phyloP scores from a whole-genome alignment of 2,888 invertebrate genomes.

The Stegophylla sp. region DNA sequence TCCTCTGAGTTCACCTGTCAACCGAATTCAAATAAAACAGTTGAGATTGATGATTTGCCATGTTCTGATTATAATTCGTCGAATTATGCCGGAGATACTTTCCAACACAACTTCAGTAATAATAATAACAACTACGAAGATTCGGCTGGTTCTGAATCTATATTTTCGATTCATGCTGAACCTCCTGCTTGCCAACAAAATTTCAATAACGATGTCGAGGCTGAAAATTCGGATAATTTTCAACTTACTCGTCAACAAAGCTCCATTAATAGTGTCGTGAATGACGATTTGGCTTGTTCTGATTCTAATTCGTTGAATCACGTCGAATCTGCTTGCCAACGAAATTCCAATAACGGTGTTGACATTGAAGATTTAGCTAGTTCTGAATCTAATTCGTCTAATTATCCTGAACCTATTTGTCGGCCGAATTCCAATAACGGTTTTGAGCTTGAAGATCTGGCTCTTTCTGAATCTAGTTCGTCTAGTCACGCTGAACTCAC shows the following conservation, averaged over 20 bases:
- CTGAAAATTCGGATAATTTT: neutral
- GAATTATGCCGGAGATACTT: neutral
- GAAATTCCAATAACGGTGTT: neutral
- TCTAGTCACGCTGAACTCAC: neutral
- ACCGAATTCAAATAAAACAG: neutral
- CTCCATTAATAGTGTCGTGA: neutral
- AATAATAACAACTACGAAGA: no score
- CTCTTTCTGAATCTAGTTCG: neutral
- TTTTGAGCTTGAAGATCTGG: neutral
- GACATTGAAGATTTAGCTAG: neutral
- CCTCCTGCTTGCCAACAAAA: neutral
- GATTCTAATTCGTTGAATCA: neutral
- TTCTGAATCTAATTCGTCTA: neutral
- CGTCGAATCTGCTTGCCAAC: neutral
- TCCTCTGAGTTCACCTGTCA: no score
- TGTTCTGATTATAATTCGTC: neutral
- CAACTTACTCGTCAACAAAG: neutral
- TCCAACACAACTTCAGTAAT: neutral
- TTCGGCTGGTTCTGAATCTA: neutral
- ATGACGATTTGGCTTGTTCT: neutral
- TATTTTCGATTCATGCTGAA: neutral
- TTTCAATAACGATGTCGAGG: neutral
- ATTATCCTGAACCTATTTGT: neutral
- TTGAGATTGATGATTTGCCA: neutral
- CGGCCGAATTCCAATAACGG: neutral